A percentile compares a stretch with the other conserved stretches of the same genome.
Conservation (phyloP, 2,113 vertebrate species). For the Oreotragus oreotragus region DNA sequence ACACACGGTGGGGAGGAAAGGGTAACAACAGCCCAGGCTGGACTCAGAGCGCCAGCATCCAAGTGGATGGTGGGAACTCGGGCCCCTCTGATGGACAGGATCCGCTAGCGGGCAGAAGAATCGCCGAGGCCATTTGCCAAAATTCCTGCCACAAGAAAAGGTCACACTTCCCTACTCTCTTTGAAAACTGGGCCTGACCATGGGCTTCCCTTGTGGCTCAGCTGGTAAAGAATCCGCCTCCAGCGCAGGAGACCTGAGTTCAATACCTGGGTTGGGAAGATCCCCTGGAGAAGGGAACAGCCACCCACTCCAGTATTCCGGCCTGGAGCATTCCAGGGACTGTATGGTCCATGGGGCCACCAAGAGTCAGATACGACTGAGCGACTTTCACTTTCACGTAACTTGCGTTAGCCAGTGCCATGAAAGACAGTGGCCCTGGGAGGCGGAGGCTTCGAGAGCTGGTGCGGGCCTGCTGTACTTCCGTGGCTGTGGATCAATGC, state of each 20-base stretch:
- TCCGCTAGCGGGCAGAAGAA: fast-evolving
- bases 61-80: neutral
- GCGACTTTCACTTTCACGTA: neutral
- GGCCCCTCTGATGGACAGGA: neutral
- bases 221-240: neutral
- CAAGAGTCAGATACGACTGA: neutral
- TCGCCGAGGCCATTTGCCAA: neutral
- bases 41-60: neutral
- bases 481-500: fast-evolving
- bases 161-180: neutral
- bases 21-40: neutral
- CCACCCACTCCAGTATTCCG: neutral
- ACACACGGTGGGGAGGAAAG: fast-evolving
- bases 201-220: neutral
- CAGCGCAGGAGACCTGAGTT: neutral
- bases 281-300: neutral
- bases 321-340: neutral
- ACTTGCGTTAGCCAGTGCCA: neutral
- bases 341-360: neutral
- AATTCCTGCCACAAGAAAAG: neutral
- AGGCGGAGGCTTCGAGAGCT: neutral
- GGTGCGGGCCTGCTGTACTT: fast-evolving
- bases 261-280: neutral
- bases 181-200: neutral
- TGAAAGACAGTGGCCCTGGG: neutral